These are phyloP conservation scores for Solenopsis fugax DNA, from an alignment of 1,140 invertebrate genomes.

Conservation along the genomic window DNA sequence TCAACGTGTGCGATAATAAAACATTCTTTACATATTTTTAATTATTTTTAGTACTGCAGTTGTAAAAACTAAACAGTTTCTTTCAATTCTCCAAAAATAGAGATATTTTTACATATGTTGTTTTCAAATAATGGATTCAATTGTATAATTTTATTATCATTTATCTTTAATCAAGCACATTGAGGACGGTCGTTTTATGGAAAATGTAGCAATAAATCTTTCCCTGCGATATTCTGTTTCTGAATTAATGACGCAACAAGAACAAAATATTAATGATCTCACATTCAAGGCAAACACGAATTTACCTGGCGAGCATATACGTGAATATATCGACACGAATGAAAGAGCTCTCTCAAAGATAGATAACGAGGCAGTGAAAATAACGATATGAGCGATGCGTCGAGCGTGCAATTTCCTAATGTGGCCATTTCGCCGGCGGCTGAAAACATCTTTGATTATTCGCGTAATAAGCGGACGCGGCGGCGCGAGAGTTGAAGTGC, in stretches of 20 bases:
- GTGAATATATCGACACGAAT: slow-evolving; percentile 26
- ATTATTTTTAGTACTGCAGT: too few species aligned
- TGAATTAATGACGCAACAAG: slow-evolving; percentile 28
- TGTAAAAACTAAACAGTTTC: too few species aligned
- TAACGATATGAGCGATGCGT: slow-evolving; percentile 33
- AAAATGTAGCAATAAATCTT: slow-evolving; percentile 6
- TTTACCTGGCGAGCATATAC: background rate
- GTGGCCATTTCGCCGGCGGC: slow-evolving; percentile 61
- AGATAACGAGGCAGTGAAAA: slow-evolving; percentile 60
- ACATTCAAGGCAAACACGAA: background rate
- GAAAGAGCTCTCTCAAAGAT: slow-evolving; percentile 52
- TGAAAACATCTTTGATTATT: slow-evolving; percentile 77
- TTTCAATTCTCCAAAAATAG: too few species aligned
- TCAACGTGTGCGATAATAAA: too few species aligned
- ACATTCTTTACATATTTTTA: too few species aligned
- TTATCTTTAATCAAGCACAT: background rate
- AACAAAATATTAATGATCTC: slow-evolving; percentile 50
- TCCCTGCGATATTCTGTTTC: slow-evolving; percentile 1
- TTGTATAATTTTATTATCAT: background rate
- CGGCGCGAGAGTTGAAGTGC: slow-evolving; percentile 21
- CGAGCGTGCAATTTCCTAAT: slow-evolving; percentile 75
- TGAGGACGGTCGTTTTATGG: background rate
- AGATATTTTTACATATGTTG: too few species aligned
- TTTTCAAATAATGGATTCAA: background rate
- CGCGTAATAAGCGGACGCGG: slow-evolving; percentile 22